Evolutionary conservation across 2,888 invertebrate genomes (phyloP).

Genomic region (Drosophila maculinotata): DNA sequence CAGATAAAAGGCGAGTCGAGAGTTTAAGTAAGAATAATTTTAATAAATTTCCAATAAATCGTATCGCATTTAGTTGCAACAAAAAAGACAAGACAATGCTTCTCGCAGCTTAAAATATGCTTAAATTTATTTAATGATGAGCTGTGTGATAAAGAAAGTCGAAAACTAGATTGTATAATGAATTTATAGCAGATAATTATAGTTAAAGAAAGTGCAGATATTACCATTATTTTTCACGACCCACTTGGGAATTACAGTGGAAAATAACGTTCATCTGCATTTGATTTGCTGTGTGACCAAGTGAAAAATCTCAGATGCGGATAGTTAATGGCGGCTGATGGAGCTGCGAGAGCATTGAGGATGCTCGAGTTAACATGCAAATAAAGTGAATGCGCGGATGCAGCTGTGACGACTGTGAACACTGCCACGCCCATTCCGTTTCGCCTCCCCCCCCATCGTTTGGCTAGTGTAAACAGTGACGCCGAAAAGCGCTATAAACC

Average conservation of each 20-base stretch:
- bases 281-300: slow-evolving; percentile 8
- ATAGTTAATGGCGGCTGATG: slow-evolving; percentile 18
- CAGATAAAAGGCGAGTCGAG: no score
- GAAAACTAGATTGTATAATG: no score
- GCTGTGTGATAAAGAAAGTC: no score
- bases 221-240: no score
- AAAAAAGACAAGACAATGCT: no score
- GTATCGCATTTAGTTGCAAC: no score
- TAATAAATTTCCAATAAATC: no score
- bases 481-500: slow-evolving; percentile 36
- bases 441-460: slow-evolving; percentile 3
- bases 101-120: no score
- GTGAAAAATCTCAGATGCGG: slow-evolving; percentile 14
- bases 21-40: no score
- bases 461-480: slow-evolving; percentile 38
- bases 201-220: background rate
- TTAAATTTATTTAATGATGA: no score
- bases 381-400: slow-evolving; percentile 42
- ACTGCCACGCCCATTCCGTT: slow-evolving; percentile 20
- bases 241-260: no score
- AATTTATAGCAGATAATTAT: background rate
- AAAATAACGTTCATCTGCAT: slow-evolving; percentile 9
- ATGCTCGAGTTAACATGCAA: slow-evolving; percentile 46
- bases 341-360: slow-evolving; percentile 24
- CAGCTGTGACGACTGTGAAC: slow-evolving; percentile 33